Conservation (phyloP, 1,140 invertebrate genomes). For the Platorchestia sp. region DNA sequence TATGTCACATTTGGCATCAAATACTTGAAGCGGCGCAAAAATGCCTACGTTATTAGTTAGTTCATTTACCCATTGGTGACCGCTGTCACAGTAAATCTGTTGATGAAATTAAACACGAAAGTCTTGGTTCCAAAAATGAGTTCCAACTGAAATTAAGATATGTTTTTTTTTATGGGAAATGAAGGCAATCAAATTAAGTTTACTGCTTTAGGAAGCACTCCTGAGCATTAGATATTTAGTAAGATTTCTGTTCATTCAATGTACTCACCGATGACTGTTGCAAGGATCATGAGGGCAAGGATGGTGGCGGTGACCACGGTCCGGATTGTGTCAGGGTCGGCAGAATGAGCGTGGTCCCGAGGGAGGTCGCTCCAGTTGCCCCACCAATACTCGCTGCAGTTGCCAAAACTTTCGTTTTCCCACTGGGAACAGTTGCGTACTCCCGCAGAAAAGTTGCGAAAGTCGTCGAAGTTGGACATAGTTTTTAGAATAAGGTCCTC, state of each 20-base stretch:
- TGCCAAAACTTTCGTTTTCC: constrained; percentile 19
- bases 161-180: too few species aligned
- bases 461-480: constrained; percentile 26
- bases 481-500: background rate
- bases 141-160: background rate
- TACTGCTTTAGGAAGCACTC: background rate
- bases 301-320: constrained; percentile 30
- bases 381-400: background rate
- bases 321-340: background rate
- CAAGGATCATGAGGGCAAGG: constrained; percentile 43
- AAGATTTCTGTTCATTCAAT: background rate
- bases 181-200: background rate
- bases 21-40: background rate
- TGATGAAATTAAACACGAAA: background rate
- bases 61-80: background rate
- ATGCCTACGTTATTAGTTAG: background rate
- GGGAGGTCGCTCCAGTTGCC: background rate
- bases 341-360: background rate
- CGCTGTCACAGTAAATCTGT: background rate
- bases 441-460: constrained; percentile 1
- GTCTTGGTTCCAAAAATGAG: background rate
- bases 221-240: background rate
- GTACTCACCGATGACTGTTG: constrained; percentile 51
- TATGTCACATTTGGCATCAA: background rate
- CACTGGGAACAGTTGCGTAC: background rate